Evolutionary conservation across 2,113 vertebrate species (phyloP).

Genomic region (Anguilla rostrata): DNA sequence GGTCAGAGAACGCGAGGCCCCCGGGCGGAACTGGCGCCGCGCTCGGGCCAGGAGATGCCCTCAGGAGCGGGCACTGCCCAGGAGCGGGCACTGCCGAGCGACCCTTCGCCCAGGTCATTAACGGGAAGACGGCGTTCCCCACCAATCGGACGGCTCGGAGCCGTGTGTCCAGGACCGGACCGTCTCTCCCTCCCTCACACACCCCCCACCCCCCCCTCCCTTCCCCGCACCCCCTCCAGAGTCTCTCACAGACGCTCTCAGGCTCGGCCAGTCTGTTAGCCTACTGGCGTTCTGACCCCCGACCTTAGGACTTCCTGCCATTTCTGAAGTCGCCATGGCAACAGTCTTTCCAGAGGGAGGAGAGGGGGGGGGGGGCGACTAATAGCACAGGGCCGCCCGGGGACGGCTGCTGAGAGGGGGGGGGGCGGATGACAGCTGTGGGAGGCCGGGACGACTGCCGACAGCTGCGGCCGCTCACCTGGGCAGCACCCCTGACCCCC

Average conservation of each 20-base stretch:
- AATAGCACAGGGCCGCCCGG: neutral
- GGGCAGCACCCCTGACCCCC: neutral
- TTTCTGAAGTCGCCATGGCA: slow-evolving; percentile 42
- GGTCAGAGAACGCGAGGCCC: slow-evolving; percentile 26
- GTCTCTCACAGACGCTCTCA: neutral
- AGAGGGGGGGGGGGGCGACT: neutral
- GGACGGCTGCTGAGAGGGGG: too few relatives aligned
- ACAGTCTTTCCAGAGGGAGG: slow-evolving; percentile 30
- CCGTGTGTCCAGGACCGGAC: neutral
- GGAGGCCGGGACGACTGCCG: neutral
- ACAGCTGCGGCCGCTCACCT: neutral
- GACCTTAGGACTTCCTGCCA: slow-evolving; percentile 39
- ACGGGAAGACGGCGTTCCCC: neutral
- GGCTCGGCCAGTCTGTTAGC: slow-evolving; percentile 1
- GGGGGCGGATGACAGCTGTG: slow-evolving; percentile 3
- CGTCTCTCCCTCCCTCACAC: neutral
- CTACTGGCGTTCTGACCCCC: slow-evolving; percentile 27
- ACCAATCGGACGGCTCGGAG: neutral
- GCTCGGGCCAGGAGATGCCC: neutral
- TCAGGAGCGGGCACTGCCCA: neutral
- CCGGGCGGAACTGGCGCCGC: slow-evolving; percentile 21
- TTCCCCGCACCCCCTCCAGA: neutral
- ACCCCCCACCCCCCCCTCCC: neutral
- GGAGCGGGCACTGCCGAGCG: neutral
- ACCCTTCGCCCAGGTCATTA: slow-evolving; percentile 14